phyloP scores from a whole-genome alignment of 2,113 vertebrate genomes.

The Caloenas nicobarica region DNA sequence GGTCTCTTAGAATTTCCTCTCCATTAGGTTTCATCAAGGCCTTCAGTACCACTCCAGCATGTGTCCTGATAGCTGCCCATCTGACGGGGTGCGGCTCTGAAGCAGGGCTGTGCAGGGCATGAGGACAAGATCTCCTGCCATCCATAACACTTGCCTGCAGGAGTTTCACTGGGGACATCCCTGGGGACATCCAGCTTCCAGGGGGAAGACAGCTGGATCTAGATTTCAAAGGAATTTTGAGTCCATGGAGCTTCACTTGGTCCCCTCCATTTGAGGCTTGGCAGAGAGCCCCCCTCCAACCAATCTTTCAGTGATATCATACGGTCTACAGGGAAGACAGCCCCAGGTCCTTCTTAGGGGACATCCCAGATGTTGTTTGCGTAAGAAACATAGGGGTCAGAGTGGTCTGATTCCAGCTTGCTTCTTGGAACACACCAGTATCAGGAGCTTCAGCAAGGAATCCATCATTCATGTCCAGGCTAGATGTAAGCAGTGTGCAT shows the following conservation, averaged over 20 bases:
- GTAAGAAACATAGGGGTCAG: neutral
- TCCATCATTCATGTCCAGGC: neutral
- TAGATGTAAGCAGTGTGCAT: neutral
- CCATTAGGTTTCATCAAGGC: neutral
- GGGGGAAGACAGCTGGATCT: neutral
- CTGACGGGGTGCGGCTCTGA: neutral
- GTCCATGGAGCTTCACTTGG: neutral
- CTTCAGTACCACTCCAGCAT: neutral
- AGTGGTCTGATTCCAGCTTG: neutral
- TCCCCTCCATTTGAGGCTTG: neutral
- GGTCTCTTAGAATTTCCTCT: neutral
- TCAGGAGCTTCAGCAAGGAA: neutral
- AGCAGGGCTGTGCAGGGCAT: neutral
- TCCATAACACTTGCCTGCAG: neutral
- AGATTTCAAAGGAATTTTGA: neutral
- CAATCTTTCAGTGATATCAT: neutral
- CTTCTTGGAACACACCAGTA: accelerated
- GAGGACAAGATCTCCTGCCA: neutral
- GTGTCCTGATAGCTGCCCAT: neutral
- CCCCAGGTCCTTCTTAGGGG: neutral
- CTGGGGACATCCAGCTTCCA: neutral
- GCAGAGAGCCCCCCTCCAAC: neutral
- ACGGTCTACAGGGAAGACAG: neutral
- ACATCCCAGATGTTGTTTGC: neutral
- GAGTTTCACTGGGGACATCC: neutral